Base-by-base conservation (phyloP, 1,140 invertebrate species). In the Alviniconcha marisindica region DNA sequence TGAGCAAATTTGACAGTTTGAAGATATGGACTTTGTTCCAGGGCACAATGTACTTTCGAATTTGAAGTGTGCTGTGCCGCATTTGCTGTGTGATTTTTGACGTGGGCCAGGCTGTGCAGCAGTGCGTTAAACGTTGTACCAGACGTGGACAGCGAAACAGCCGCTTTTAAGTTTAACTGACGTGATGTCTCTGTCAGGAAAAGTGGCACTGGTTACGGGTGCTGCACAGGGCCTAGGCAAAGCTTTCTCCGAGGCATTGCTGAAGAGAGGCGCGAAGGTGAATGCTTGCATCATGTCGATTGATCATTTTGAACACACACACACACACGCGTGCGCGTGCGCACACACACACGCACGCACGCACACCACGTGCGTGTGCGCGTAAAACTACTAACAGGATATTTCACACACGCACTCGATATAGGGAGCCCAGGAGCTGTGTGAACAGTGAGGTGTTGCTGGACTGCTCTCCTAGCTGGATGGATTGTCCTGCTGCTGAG, bases 121-220 rank as follows among this genome's bases (percentile, higher is more conserved):
- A n/a, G n/a, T n/a, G n/a, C n/a, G n/a, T n/a, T n/a, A n/a, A n/a
- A n/a, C n/a, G n/a, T n/a, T n/a, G n/a, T n/a, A n/a, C n/a, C n/a
- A n/a, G n/a, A n/a, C n/a, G n/a, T n/a, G n/a, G n/a, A n/a, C n/a
- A n/a, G n/a, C n/a, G n/a, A n/a, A n/a, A n/a, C n/a, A n/a, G n/a
- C n/a, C n/a, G n/a, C n/a, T n/a, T n/a, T n/a, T n/a, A n/a, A n/a
- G 7, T 21, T 21, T 21, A 40, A 71, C 33, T 2, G 38, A 10
- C 3, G 33, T 15, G 0, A 96, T 96, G 95, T 95, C 95, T 89
- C 90, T 96, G 78, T 95, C 95, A 92, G 95, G 95, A 83, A 96
- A 96, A 91, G 95, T 96, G 79, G 96, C 95, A 79, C 91, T 96
- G 56, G 94, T 96, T 44, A 96, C 96, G 33, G 96, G 96, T 38